Base-by-base conservation (phyloP, 2,797 vertebrate species). In the Malurus leucopterus region DNA sequence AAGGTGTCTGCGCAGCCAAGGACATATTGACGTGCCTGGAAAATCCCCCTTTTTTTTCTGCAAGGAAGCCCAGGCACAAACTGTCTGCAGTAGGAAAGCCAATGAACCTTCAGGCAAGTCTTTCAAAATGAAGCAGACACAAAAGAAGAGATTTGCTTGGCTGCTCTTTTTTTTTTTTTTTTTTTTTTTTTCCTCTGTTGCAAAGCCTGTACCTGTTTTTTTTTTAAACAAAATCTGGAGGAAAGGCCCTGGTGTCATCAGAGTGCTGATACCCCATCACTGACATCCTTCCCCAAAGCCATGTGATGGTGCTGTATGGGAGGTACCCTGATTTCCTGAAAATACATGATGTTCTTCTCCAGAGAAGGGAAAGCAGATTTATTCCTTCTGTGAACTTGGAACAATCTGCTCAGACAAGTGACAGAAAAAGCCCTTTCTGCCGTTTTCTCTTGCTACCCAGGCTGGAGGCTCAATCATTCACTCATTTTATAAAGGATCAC, bases 51-150 rank as follows among this genome's bases (percentile, higher is more conserved):
- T 79, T 83, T 82, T 82, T 82, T 77, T 46, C 64, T 64, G 47
- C 74, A 59, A 69, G 71, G 74, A 88, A 94, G 77, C 92, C 77
- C 85, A 79, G 83, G 92, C 91, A 82, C 87, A 92, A 91, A 93
- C 89, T 94, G 68, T 88, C 85, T 91, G 69, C 40, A 46, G 71
- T 62, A 57, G 80, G 68, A 88, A 86, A 22, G 85, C 92, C 92
- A 94, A 84, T 91, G 85, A 92, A 88, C 89, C 88, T 95, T 89
- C 93, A 95, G 89, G 91, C 89, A 94, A 92, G 68, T 44, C 36
- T 91, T 91, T 93, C 47, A 76, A 88, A 94, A 73, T 53, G 73
- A 91, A 92, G 92, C 64, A 95, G 91, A 93, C 85, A 88, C 16
- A 57, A 84, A 88, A 67, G 40, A 81, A 73, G 65, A 81, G 5